Evolutionary conservation across 2,888 invertebrate species (phyloP), one percentile per base, ranked within the genome.

Genomic region (Agapostemon virescens): DNA sequence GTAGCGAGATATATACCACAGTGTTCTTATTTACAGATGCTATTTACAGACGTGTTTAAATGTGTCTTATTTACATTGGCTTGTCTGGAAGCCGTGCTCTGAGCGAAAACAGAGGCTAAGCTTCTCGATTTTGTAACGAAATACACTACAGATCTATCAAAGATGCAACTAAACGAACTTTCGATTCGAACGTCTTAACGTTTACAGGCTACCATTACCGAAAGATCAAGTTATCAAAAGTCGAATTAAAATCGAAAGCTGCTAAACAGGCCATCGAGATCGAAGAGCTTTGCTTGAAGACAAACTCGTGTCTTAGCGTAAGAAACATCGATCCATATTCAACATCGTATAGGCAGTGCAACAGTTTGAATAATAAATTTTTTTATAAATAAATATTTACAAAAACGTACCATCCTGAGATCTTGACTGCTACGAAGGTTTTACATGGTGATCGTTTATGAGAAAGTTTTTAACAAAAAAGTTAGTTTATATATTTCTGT

Each of bases 21-120:
- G 58, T 36, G 40, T 38, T 49, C 26, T 72, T 81, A 75, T 79
- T 63, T 79, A 79, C 77, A 78, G 69, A 76, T 77, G 33, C 76
- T 83, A 76, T 83, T 66, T 81, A 79, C 82, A 82, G 55, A 38
- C 69, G 68, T 63, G 49, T 36, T 36, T 72, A 77, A 40, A 42
- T 64, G 69, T 82, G 83, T 69, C 64, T 67, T 85, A 83, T 83
- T 70, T 75, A 82, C 77, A 84, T 79, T 72, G 72, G 78, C 64
- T 74, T 38, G 72, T 38, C 61, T 23, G 1, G 69, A 67, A 81
- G 72, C 67, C 77, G 82, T 86, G 77, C 77, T 66, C 26, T 36
- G 40, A 74, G 73, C 36, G 67, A 49, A 69, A 42, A 71, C 68
- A 63, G 33, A 68, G 66, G 63, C 42, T n/a, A 81, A 70, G 45